Percentiles rank a stretch among this genome's conserved stretches.
Conservation (phyloP, 2,888 invertebrate genomes). For the Drosophila gaucha region DNA sequence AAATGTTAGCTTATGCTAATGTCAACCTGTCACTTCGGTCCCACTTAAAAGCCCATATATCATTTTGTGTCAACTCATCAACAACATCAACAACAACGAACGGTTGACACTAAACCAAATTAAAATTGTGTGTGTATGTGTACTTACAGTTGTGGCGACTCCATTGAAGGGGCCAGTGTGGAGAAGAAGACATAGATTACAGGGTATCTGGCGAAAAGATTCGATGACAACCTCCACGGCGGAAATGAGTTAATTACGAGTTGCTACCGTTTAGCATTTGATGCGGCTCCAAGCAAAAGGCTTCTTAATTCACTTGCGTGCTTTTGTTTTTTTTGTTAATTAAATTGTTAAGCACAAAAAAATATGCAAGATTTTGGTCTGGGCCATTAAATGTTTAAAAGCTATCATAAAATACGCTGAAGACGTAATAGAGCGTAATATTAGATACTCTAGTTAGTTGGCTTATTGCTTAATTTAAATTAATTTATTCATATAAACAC, state of each 20-base stretch:
- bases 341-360: conserved; percentile 57
- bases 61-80: conserved; percentile 52
- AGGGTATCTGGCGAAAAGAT: conserved; percentile 8
- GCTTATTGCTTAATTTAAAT: conserved; percentile 79
- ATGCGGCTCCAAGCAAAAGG: conserved; percentile 66
- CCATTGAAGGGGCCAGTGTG: conserved; percentile 75
- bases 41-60: conserved; percentile 49
- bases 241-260: conserved; percentile 51
- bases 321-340: conserved; percentile 49
- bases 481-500: conserved; percentile 73
- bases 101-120: neutral
- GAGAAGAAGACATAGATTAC: conserved; percentile 65
- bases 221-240: conserved; percentile 32
- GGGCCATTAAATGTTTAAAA: conserved; percentile 45
- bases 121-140: conserved; percentile 9
- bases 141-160: conserved; percentile 80
- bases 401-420: conserved; percentile 70
- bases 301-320: conserved; percentile 54
- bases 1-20: conserved; percentile 34
- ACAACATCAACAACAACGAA: conserved; percentile 8
- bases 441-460: conserved; percentile 78
- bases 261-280: conserved; percentile 61
- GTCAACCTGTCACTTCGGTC: conserved; percentile 7
- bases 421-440: conserved; percentile 66
- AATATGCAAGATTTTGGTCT: conserved; percentile 42